phyloP scores from a whole-genome alignment of 2,113 vertebrate genomes.

The Urocitellus parryii region DNA sequence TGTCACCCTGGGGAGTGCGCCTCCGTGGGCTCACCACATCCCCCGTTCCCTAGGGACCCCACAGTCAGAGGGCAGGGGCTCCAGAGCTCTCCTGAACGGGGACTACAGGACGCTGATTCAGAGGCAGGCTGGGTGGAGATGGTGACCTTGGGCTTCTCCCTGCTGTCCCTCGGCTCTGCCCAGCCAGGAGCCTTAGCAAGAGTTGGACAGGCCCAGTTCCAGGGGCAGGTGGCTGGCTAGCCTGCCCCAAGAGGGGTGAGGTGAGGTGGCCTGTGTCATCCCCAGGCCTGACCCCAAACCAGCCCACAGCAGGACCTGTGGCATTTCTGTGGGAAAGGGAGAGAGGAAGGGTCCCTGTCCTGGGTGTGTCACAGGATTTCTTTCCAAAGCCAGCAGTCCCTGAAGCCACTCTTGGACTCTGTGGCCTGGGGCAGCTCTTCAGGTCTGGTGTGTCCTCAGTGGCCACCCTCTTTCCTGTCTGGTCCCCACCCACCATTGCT shows the following conservation, averaged over 20 bases:
- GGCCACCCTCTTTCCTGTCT: neutral
- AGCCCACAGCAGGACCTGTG: accelerated
- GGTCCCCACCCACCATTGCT: neutral
- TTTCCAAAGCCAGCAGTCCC: neutral
- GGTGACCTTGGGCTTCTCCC: neutral
- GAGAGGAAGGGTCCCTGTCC: neutral
- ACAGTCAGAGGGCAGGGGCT: too few species aligned
- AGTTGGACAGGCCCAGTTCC: neutral
- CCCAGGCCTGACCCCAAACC: neutral
- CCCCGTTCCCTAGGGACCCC: neutral
- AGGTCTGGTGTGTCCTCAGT: neutral
- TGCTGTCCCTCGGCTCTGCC: neutral
- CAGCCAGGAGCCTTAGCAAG: neutral
- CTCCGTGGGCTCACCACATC: neutral
- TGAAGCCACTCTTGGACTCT: neutral
- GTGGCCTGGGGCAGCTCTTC: neutral
- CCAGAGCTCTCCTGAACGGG: neutral
- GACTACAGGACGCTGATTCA: neutral
- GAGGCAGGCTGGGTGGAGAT: too few species aligned
- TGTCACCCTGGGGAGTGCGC: accelerated
- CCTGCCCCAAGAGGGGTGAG: neutral
- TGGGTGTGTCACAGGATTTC: neutral
- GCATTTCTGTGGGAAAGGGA: neutral
- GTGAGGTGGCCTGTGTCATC: too few species aligned
- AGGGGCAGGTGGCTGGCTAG: neutral